Evolutionary conservation across 2,113 vertebrate species (phyloP).

Genomic region (Thalassarche chlororhynchos): DNA sequence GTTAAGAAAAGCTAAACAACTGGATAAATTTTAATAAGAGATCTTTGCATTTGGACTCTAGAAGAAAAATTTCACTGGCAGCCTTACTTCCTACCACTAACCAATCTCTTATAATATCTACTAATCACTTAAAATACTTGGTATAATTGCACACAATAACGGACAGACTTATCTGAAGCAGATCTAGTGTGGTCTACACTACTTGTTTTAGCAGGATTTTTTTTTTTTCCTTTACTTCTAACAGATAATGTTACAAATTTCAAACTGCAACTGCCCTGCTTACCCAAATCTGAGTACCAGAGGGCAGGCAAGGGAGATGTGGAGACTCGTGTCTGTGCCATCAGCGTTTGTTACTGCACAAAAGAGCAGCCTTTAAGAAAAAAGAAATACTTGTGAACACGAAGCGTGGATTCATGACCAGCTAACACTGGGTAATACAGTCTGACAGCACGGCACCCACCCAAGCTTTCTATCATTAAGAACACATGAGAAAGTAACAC

Average conservation of each 20-base stretch:
- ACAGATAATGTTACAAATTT: not conserved
- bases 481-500: not conserved
- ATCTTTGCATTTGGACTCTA: not conserved
- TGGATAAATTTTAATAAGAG: constrained; percentile 9
- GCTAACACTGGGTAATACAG: not conserved
- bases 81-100: not conserved
- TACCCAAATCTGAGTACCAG: not conserved
- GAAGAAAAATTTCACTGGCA: not conserved
- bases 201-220: not conserved
- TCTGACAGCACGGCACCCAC: not conserved
- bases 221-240: not conserved
- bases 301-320: not conserved
- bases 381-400: not conserved
- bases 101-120: not conserved
- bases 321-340: not conserved
- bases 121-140: constrained; percentile 12
- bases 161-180: not conserved
- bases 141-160: not conserved
- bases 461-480: not conserved
- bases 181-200: not conserved
- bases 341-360: not conserved
- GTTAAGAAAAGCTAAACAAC: constrained; percentile 14
- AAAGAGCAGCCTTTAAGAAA: not conserved
- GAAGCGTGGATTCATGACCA: not conserved
- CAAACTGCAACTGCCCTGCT: not conserved